Percentiles rank a stretch among this genome's conserved stretches.
Conservation (phyloP, 2,888 invertebrate genomes). For the Tipula helvola region DNA sequence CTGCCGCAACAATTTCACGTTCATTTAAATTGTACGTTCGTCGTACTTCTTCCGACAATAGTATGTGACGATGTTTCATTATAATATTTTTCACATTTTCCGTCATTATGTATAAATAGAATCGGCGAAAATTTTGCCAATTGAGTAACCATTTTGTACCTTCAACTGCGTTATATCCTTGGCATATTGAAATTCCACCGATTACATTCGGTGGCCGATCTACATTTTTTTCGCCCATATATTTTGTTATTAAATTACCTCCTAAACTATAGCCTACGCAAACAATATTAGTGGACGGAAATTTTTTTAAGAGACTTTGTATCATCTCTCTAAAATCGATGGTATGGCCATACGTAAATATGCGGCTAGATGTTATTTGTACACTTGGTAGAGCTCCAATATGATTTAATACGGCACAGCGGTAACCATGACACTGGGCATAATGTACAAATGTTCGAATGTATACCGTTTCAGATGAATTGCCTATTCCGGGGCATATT, state of each 20-base stretch:
- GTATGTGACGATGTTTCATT: slow-evolving; percentile 62
- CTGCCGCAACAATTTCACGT: slow-evolving; percentile 71
- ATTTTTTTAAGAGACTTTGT: slow-evolving; percentile 54
- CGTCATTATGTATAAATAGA: slow-evolving; percentile 87
- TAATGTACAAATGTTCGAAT: slow-evolving; percentile 87
- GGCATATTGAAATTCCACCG: slow-evolving; percentile 85
- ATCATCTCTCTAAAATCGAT: slow-evolving; percentile 81
- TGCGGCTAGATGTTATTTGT: slow-evolving; percentile 72
- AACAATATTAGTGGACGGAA: slow-evolving; percentile 64
- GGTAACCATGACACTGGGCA: slow-evolving; percentile 81
- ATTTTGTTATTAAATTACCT: slow-evolving; percentile 86
- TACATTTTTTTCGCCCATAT: slow-evolving; percentile 63
- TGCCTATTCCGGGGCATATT: slow-evolving; percentile 86
- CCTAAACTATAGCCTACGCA: slow-evolving; percentile 89
- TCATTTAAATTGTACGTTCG: slow-evolving; percentile 57
- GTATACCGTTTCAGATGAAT: slow-evolving; percentile 88
- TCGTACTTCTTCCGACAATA: slow-evolving; percentile 63
- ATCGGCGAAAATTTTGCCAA: slow-evolving; percentile 81
- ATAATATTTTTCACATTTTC: slow-evolving; percentile 83
- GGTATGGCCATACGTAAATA: slow-evolving; percentile 88
- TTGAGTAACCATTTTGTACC: slow-evolving; percentile 68
- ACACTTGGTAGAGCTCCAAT: slow-evolving; percentile 79
- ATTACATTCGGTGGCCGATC: slow-evolving; percentile 57
- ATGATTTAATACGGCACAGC: slow-evolving; percentile 88
- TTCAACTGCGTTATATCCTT: slow-evolving; percentile 83